Evolutionary conservation across 2,113 vertebrate species (phyloP).

Genomic region (Pandion haliaetus): DNA sequence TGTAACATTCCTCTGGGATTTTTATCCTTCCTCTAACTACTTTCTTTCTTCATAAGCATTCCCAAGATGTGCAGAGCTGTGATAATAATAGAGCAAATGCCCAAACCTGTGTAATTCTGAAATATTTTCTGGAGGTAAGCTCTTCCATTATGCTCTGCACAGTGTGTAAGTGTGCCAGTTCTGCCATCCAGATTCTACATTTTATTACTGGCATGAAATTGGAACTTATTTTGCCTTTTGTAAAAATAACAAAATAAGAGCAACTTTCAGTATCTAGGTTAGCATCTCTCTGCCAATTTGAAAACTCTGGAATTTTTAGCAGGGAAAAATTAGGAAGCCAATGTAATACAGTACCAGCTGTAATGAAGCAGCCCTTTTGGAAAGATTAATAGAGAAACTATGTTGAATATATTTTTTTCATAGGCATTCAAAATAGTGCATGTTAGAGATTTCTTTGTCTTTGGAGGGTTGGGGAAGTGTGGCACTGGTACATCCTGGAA

Average conservation of each 20-base stretch:
- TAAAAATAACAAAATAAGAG: background rate
- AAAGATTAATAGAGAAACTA: background rate
- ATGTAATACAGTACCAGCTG: background rate
- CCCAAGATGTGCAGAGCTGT: background rate
- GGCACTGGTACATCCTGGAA: background rate
- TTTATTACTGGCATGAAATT: background rate
- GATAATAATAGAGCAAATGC: background rate
- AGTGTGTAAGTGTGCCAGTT: background rate
- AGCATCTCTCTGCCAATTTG: background rate
- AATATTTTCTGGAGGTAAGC: background rate
- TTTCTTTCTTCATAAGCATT: background rate
- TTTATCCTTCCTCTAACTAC: background rate
- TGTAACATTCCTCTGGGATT: background rate
- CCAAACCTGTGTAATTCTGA: background rate
- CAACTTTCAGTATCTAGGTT: background rate
- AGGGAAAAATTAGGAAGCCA: background rate
- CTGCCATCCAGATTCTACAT: background rate
- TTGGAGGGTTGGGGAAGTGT: background rate
- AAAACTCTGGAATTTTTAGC: background rate
- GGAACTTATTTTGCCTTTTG: background rate
- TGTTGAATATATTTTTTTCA: background rate
- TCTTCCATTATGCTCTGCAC: background rate
- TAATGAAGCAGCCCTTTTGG: background rate
- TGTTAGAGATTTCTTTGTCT: background rate
- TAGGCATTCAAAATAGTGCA: background rate